Evolutionary conservation across 2,797 vertebrate genomes (phyloP), one percentile per base, ranked within the genome.

Genomic region (Fistularia commersonii): DNA sequence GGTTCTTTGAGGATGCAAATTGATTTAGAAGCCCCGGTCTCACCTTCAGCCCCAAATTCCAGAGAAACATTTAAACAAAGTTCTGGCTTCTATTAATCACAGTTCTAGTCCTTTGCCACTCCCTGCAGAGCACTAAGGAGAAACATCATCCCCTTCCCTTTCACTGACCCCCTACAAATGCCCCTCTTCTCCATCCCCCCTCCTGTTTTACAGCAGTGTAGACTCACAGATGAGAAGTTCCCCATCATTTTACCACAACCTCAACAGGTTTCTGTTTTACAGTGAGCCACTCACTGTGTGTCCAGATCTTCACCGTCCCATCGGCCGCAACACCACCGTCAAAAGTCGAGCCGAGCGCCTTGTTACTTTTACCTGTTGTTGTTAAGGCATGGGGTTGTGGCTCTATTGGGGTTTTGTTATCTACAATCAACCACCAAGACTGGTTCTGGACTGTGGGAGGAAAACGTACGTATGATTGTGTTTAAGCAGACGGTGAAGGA

Each of bases 41-140:
- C 33, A 37, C 12, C 39, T 11, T 3, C 32, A 54, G 48, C 62
- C 64, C 45, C 2, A 0, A 73, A 85, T 89, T 90, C 88, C 81
- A 84, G 72, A 83, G 88, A 85, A 90, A 65, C 61, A 83, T 72
- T 53, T 48, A 74, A n/a, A n/a, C n/a, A n/a, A n/a, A 81, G 62
- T 74, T 74, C 68, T 84, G 68, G 64, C 63, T 59, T 74, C 67
- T 50, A 87, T 88, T 89, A 90, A 90, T 90, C 83, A 86, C 73
- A 53, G 40, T 35, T 74, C 41, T 51, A 57, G 71, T 82, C 73
- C 57, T 51, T n/a, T 50, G 68, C 53, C 36, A 45, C 57, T 78
- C 77, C 84, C 80, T 66, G 68, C 71, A 57, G 69, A 78, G 73
- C 62, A 74, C 57, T 7, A 14, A 72, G 66, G 60, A 81, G 80